Base-by-base conservation (phyloP, 1,140 invertebrate species). In the Drosophila melanogaster region DNA sequence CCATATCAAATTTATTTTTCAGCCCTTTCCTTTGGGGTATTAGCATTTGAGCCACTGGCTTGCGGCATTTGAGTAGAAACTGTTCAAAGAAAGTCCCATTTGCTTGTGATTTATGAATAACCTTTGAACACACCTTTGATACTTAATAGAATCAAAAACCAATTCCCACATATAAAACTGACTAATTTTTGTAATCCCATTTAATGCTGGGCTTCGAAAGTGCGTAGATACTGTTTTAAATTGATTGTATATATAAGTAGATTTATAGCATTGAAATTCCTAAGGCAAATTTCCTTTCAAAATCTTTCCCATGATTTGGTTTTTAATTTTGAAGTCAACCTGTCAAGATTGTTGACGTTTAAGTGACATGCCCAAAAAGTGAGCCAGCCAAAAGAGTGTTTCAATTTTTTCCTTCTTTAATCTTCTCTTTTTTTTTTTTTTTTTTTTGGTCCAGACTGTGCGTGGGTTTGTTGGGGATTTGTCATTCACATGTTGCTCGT, bases 341-440 rank as follows among this genome's bases (percentile, higher is more conserved):
- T 73, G 69, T 73, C 69, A 74, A 47, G 74, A 19, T 40, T 30
- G 57, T 74, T 22, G 70, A 54, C 49, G 62, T 61, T 62, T 26
- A 30, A 46, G 58, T 26, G 56, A 43, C 37, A 41, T 37, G 70
- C 33, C 67, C 47, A 50, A 57, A 58, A 58, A 58, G 65, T 24
- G 46, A 24, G 24, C 35, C 19, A 44, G 40, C 19, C n/a, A 37
- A 37, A 37, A 37, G 35, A 37, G 35, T 37, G 35, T 19, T 44
- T 44, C 26, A 26, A 7, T 17, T 11, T 22, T 44, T 22, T 17
- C 3, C 15, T 8, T 37, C 22, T 8, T 38, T 26, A 26, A 26
- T 26, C 7, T 8, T 30, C 0, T 8, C 0, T 60, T 30, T 37
- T 1, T 60, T 37, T 37, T 37, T 1, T 60, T 37, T 37, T 17